Conservation (phyloP, 2,113 vertebrate species). For the Xyliphius kryptos region DNA sequence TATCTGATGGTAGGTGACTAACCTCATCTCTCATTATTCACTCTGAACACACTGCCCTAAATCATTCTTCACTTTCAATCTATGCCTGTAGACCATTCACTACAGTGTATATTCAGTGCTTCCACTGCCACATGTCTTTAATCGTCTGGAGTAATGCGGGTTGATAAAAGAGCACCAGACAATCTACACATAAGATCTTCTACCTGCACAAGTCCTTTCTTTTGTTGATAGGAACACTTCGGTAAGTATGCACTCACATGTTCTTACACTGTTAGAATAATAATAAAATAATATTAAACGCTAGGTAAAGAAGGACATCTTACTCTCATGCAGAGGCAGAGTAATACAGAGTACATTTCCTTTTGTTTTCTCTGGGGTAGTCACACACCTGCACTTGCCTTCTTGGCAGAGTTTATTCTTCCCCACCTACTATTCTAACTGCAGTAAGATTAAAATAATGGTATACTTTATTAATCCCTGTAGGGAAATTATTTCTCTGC, state of each 20-base stretch:
- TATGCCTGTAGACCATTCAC: background rate
- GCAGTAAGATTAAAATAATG: constrained; percentile 3
- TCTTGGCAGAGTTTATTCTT: constrained; percentile 1
- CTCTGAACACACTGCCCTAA: background rate
- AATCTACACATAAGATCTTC: background rate
- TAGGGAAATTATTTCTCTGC: too few relatives aligned
- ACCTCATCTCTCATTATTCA: background rate
- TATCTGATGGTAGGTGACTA: constrained; percentile 10
- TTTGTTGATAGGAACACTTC: too few relatives aligned
- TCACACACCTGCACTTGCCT: constrained; percentile 15
- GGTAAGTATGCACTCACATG: too few relatives aligned
- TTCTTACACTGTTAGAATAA: too few relatives aligned
- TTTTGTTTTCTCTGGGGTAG: constrained; percentile 10
- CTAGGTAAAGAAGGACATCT: too few relatives aligned
- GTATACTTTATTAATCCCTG: too few relatives aligned
- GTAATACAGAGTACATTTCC: constrained; percentile 8
- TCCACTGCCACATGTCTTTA: background rate
- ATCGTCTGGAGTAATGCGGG: background rate
- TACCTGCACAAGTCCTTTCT: background rate
- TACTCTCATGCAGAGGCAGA: background rate
- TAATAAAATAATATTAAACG: too few relatives aligned
- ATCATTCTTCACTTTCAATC: background rate
- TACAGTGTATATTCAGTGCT: background rate
- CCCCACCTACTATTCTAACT: constrained; percentile 1
- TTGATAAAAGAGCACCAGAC: constrained; percentile 9